Conservation (phyloP, 2,113 vertebrate species). For the Speoplatyrhinus poulsoni region DNA sequence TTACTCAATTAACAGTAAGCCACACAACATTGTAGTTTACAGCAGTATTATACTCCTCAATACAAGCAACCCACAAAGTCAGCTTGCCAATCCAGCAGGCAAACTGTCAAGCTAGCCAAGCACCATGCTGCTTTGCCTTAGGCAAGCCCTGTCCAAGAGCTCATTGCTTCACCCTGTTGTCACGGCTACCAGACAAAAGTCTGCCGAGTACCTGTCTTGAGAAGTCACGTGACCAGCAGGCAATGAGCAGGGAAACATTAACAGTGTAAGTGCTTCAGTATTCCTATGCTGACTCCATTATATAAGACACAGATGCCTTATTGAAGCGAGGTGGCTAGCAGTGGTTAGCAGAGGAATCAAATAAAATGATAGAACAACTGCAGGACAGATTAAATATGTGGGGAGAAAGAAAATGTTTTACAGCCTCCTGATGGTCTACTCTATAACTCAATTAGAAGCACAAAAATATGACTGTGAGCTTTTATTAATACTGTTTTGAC, state of each 20-base stretch:
- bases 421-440: too few species aligned
- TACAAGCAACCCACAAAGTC: background rate
- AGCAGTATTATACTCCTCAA: background rate
- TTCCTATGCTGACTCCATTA: background rate
- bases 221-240: slow-evolving; percentile 39
- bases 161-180: slow-evolving; percentile 37
- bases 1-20: background rate
- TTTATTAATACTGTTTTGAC: background rate
- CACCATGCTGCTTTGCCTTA: slow-evolving; percentile 8
- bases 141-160: slow-evolving; percentile 18
- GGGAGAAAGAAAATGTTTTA: slow-evolving; percentile 6
- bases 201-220: slow-evolving; percentile 46
- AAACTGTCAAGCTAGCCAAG: slow-evolving; percentile 26
- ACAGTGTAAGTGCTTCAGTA: too few species aligned
- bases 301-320: background rate
- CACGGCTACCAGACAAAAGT: slow-evolving; percentile 61
- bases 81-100: slow-evolving; percentile 10
- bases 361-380: slow-evolving; percentile 10
- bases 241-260: background rate
- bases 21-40: background rate
- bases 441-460: too few species aligned
- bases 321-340: background rate
- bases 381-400: background rate
- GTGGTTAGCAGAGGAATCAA: background rate
- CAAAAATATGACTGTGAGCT: too few species aligned